These are phyloP conservation scores for Nemotelus pantherinus DNA, from an alignment of 2,888 invertebrate species.

Conservation along the genomic window DNA sequence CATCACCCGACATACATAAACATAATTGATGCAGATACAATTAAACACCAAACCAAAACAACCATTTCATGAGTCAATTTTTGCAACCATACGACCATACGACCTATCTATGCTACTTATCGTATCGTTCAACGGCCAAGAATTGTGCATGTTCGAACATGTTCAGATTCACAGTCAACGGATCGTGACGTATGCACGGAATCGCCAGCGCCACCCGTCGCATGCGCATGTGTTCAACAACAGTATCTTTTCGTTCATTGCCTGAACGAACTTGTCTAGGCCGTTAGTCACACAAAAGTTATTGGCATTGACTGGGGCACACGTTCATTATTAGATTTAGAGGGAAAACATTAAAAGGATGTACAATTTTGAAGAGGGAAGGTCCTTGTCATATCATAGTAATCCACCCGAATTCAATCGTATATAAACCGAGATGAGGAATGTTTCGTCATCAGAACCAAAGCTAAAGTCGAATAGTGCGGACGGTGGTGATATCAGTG, in stretches of 20 bases:
- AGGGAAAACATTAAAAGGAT: no score
- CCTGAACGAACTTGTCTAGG: neutral
- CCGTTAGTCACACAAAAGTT: neutral
- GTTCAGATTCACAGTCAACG: neutral
- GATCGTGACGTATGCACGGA: neutral
- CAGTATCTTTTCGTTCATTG: neutral
- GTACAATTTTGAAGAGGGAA: no score
- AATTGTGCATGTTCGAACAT: constrained; percentile 13
- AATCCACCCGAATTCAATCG: no score
- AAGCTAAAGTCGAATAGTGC: neutral
- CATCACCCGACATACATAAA: neutral
- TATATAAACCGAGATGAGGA: no score
- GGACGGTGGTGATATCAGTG: neutral
- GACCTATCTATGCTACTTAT: neutral
- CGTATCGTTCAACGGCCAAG: neutral
- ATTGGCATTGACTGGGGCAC: no score
- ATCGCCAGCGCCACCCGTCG: constrained; percentile 1
- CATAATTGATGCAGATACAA: neutral
- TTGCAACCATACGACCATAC: neutral
- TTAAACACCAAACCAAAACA: neutral
- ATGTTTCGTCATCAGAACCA: neutral
- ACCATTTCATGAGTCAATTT: neutral
- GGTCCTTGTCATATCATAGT: no score
- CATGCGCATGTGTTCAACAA: neutral
- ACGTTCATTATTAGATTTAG: no score